Evolutionary conservation across 1,140 invertebrate species (phyloP), one percentile per base, ranked within the genome.

Genomic region (Temnothorax curvispinosus): DNA sequence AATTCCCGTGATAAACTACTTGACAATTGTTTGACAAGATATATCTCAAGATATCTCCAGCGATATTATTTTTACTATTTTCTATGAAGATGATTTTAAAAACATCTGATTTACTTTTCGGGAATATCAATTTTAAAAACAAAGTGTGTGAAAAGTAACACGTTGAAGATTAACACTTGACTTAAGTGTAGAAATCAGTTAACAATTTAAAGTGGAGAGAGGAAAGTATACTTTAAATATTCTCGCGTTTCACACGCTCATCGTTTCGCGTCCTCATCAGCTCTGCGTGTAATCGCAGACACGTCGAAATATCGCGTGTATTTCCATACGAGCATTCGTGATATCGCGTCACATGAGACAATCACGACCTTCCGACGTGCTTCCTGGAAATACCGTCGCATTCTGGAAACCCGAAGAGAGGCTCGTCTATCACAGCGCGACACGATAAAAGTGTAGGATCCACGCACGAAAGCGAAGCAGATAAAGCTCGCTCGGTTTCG

Each of bases 291-390:
- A 77, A 54, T 58, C 67, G 38, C 18, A 35, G 15, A 15, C 41
- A 21, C 52, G n/a, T 13, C 21, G 52, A 32, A 56, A 32, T 56
- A 71, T 44, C 80, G 27, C 67, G 41, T 58, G 13, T 41, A 27
- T 60, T 47, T 77, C 27, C 44, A 47, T 35, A 82, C 9, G 27
- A 58, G 41, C 52, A 56, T 44, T 27, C 78, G 78, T 67, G 54
- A 74, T 75, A 74, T 50, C 80, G 15, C 69, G 80, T 74, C 69
- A 84, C 18, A 56, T 50, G 80, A 84, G 80, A 84, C 80, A 84
- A 84, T 84, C 69, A 69, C 80, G 69, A 84, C 56, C 69, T 84
- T 84, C 80, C 69, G 54, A n/a, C 41, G 41, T 4, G 80, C 41
- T 84, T 75, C 69, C 54, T 75, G 69, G 69, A 75, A 84, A 84